phyloP scores from a whole-genome alignment of 2,797 vertebrate species.

The Lagothrix lagotricha region DNA sequence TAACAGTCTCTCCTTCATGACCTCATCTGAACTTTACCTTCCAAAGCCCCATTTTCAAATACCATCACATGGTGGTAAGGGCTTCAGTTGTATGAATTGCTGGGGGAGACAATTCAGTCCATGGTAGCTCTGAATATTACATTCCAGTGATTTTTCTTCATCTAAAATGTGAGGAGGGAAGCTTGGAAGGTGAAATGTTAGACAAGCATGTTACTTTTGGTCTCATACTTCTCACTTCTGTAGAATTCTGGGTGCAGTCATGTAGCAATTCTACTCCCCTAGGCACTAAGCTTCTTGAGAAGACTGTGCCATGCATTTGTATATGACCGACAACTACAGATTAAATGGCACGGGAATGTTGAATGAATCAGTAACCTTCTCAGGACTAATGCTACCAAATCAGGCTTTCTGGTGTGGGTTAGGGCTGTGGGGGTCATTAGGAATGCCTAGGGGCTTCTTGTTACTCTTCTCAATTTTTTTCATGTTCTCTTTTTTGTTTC shows the following conservation, averaged over 20 bases:
- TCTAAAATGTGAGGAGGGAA: neutral
- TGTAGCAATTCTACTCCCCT: neutral
- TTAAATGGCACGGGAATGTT: neutral
- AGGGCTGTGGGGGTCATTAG: neutral
- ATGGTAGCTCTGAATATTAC: neutral
- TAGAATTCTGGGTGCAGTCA: neutral
- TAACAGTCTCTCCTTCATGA: too few relatives aligned
- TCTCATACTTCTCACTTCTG: neutral
- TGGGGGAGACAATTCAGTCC: neutral
- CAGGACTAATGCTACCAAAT: neutral
- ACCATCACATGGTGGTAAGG: neutral
- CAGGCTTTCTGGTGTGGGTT: neutral
- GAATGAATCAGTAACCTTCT: neutral
- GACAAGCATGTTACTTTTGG: neutral
- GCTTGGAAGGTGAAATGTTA: neutral
- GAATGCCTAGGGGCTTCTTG: neutral
- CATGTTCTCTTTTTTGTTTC: neutral
- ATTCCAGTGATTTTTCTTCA: neutral
- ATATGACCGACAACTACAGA: neutral
- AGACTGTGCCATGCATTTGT: neutral
- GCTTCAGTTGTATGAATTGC: neutral
- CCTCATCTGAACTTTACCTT: neutral
- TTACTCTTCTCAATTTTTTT: neutral
- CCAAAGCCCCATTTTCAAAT: neutral
- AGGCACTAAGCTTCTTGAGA: neutral